A percentile compares a stretch with the other conserved stretches of the same genome.
phyloP scores from a whole-genome alignment of 2,888 invertebrate species.

The Chaetoderma sp. region DNA sequence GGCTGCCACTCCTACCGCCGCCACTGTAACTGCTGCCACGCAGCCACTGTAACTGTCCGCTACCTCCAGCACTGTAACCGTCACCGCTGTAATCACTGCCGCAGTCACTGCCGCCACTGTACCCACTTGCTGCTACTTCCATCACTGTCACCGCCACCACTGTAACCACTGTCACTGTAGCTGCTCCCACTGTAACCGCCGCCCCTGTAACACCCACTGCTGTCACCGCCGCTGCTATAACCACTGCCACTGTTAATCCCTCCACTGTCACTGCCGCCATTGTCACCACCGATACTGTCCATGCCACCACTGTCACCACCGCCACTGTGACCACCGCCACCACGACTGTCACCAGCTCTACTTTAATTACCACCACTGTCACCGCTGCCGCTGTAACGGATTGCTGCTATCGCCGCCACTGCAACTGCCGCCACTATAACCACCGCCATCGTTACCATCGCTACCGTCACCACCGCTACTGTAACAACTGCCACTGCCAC shows the following conservation, averaged over 20 bases:
- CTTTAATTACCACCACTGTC: neutral
- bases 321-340: neutral
- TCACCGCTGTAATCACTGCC: too few species aligned
- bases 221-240: neutral
- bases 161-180: neutral
- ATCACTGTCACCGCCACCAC: neutral
- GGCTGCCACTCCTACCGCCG: too few species aligned
- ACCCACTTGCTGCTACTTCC: too few species aligned
- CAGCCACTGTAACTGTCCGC: too few species aligned
- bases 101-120: too few species aligned
- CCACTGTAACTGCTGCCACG: too few species aligned
- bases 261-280: neutral
- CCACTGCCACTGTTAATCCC: neutral
- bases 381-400: too few species aligned
- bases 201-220: neutral
- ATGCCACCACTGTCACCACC: neutral
- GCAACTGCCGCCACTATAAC: too few species aligned
- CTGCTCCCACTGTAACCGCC: neutral
- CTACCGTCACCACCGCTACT: too few species aligned
- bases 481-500: too few species aligned
- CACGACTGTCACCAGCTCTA: neutral
- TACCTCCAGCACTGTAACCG: too few species aligned
- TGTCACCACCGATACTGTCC: neutral
- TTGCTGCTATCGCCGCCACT: neutral
- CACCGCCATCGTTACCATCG: too few species aligned